Conservation (phyloP, 2,113 vertebrate genomes). For the Pagrus major region DNA sequence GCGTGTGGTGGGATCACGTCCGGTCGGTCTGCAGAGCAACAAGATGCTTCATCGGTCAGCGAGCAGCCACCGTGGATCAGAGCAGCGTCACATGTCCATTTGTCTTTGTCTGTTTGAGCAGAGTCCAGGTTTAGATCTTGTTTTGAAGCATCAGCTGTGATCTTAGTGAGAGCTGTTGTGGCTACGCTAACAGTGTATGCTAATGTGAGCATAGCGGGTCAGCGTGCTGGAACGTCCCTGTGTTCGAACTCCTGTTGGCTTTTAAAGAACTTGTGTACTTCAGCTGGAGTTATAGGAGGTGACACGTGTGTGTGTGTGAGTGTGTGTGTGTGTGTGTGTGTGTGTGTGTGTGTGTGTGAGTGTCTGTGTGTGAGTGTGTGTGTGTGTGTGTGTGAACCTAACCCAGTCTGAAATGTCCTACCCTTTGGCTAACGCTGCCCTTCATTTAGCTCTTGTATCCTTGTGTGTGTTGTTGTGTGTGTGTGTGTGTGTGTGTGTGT, state of each 20-base stretch:
- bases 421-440: constrained; percentile 54
- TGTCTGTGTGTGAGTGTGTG: constrained; percentile 8
- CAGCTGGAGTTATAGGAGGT: constrained; percentile 39
- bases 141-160: background rate
- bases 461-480: background rate
- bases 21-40: too few species aligned
- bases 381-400: constrained; percentile 34
- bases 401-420: constrained; percentile 53
- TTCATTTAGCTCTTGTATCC: constrained; percentile 33
- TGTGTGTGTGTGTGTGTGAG: constrained; percentile 20
- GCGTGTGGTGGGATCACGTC: too few species aligned
- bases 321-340: constrained; percentile 18
- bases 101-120: too few species aligned
- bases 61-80: too few species aligned
- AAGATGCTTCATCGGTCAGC: too few species aligned
- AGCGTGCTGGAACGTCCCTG: constrained; percentile 6
- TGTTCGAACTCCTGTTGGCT: constrained; percentile 40
- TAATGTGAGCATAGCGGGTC: constrained; percentile 30
- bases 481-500: constrained; percentile 6
- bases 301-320: constrained; percentile 12
- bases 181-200: constrained; percentile 9
- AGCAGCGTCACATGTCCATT: too few species aligned
- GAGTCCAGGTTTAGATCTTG: background rate
- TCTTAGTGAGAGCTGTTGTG: background rate
- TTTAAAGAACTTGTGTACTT: constrained; percentile 21